Percentiles rank a stretch among this genome's conserved stretches.
These are phyloP conservation scores for Drosophila tani DNA, from an alignment of 1,140 invertebrate species.

Conservation along the genomic window DNA sequence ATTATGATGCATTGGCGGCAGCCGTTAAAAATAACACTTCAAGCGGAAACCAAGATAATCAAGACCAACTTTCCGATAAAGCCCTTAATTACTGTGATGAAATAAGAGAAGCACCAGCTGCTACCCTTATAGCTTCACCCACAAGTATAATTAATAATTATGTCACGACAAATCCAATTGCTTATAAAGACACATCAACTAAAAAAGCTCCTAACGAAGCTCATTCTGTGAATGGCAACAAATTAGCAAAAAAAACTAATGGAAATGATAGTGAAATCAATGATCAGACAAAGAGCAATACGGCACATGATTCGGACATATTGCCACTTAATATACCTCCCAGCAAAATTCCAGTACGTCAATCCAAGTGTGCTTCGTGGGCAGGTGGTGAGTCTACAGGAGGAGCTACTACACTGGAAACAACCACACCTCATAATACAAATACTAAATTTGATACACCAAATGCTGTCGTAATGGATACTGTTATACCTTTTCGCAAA, in stretches of 20 bases:
- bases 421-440: slow-evolving; percentile 25
- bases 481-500: slow-evolving; percentile 15
- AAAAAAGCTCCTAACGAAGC: slow-evolving; percentile 10
- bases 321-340: slow-evolving; percentile 26
- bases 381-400: slow-evolving; percentile 77
- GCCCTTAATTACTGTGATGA: slow-evolving; percentile 51
- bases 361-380: slow-evolving; percentile 87
- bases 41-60: slow-evolving; percentile 9
- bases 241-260: slow-evolving; percentile 33
- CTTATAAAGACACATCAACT: slow-evolving; percentile 15
- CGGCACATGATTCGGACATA: slow-evolving; percentile 38
- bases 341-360: slow-evolving; percentile 83
- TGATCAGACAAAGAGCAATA: slow-evolving; percentile 43
- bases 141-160: slow-evolving; percentile 24
- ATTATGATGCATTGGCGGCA: slow-evolving; percentile 73
- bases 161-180: slow-evolving; percentile 2
- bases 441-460: slow-evolving; percentile 18
- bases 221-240: slow-evolving; percentile 16
- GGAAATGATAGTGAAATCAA: slow-evolving; percentile 20
- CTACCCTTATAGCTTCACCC: slow-evolving; percentile 15
- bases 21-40: slow-evolving; percentile 45
- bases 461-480: slow-evolving; percentile 20
- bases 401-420: slow-evolving; percentile 13
- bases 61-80: slow-evolving; percentile 16
- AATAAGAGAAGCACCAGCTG: slow-evolving; percentile 10